phyloP scores from a whole-genome alignment of 2,888 invertebrate species.

The Eupelmus urozonus region DNA sequence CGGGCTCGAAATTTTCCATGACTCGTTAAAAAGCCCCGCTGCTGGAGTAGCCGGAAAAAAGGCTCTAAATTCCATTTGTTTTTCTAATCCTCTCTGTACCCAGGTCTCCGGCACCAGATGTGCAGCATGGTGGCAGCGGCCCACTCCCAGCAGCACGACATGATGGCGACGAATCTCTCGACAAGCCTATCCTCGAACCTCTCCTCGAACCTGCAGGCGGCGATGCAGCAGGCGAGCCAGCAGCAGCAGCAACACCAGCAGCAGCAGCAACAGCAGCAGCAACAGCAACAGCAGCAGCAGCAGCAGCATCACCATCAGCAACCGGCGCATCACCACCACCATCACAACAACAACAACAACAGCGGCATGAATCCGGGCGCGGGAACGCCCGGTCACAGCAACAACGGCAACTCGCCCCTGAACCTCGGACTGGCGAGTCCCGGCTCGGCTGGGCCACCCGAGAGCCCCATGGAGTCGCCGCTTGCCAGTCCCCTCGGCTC shows the following conservation, averaged over 20 bases:
- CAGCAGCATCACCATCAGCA: conserved; percentile 69
- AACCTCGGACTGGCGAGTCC: conserved; percentile 79
- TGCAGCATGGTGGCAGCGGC: conserved; percentile 88
- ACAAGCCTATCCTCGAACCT: conserved; percentile 77
- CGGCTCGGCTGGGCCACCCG: conserved; percentile 78
- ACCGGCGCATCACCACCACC: conserved; percentile 49
- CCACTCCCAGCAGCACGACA: conserved; percentile 78
- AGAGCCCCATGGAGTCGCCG: conserved; percentile 81
- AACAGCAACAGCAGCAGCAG: conserved; percentile 73
- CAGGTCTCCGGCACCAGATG: conserved; percentile 89
- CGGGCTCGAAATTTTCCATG: background rate
- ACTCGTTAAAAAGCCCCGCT: background rate
- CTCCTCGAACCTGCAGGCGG: conserved; percentile 75
- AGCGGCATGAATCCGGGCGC: conserved; percentile 75
- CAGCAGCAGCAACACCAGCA: conserved; percentile 72
- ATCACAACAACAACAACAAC: conserved; percentile 63
- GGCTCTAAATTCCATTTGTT: no score
- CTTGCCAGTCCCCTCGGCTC: conserved; percentile 82
- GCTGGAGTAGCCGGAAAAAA: no score
- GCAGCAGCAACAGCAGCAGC: conserved; percentile 76
- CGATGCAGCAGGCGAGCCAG: conserved; percentile 76
- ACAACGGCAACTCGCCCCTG: conserved; percentile 74
- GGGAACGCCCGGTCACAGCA: conserved; percentile 65
- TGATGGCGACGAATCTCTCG: conserved; percentile 76
- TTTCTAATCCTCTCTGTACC: background rate